Conservation (phyloP, 2,888 invertebrate genomes). For the Ormyrus pomaceus region DNA sequence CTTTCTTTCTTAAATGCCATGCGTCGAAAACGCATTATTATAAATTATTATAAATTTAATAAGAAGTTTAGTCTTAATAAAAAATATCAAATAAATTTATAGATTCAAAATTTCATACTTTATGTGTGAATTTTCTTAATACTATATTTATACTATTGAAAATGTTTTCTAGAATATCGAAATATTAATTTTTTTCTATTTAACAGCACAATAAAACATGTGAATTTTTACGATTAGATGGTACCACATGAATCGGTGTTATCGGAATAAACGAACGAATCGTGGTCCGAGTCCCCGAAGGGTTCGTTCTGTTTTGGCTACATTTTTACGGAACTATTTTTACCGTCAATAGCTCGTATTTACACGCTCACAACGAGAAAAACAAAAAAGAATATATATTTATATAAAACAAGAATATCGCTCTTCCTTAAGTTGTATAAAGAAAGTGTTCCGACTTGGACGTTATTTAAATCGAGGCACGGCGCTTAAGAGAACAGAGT, state of each 20-base stretch:
- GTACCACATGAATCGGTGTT: background rate
- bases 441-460: slow-evolving; percentile 38
- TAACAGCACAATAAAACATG: background rate
- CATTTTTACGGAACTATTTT: slow-evolving; percentile 51
- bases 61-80: background rate
- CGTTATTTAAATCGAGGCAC: slow-evolving; percentile 55
- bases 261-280: slow-evolving; percentile 49
- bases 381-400: slow-evolving; percentile 21
- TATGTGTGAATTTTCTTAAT: too few relatives aligned
- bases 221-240: too few relatives aligned
- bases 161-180: slow-evolving; percentile 17
- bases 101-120: too few relatives aligned
- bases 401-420: slow-evolving; percentile 32
- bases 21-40: too few relatives aligned
- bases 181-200: background rate
- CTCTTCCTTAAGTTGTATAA: slow-evolving; percentile 10
- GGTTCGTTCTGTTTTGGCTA: slow-evolving; percentile 53
- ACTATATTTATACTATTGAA: background rate
- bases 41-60: too few relatives aligned
- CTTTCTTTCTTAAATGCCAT: too few relatives aligned
- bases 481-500: slow-evolving; percentile 50
- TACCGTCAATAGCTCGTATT: slow-evolving; percentile 54
- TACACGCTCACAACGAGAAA: slow-evolving; percentile 49
- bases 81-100: background rate
- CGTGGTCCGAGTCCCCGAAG: slow-evolving; percentile 59